Conservation (phyloP, 1,140 invertebrate species). For the Halictus rubicundus region DNA sequence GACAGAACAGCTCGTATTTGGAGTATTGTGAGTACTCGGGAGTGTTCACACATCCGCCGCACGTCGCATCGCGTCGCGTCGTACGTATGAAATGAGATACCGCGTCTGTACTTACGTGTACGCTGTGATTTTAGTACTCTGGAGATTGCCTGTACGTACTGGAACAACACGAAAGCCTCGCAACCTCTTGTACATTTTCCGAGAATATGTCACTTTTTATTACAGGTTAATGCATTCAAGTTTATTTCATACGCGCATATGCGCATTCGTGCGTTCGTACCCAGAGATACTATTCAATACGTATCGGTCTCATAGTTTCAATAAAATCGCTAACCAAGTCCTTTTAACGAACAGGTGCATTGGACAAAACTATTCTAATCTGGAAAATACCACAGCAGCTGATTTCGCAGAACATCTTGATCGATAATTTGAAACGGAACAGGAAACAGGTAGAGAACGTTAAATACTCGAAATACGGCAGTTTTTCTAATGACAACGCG, state of each 20-base stretch:
- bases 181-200: conserved; percentile 82
- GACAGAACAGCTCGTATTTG: conserved; percentile 85
- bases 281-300: not conserved
- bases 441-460: conserved; percentile 66
- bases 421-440: conserved; percentile 71
- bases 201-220: conserved; percentile 79
- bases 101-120: too few relatives aligned
- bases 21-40: conserved; percentile 81
- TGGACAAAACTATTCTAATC: conserved; percentile 82
- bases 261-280: too few relatives aligned
- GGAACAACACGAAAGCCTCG: conserved; percentile 81
- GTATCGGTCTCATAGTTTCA: not conserved
- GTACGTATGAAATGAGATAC: too few relatives aligned
- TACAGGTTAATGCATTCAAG: conserved; percentile 73
- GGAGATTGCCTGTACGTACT: conserved; percentile 82
- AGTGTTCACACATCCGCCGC: too few relatives aligned
- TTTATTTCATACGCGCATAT: not conserved
- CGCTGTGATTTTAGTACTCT: conserved; percentile 71
- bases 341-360: conserved; percentile 68
- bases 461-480: not conserved
- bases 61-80: too few relatives aligned
- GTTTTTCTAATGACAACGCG: not conserved
- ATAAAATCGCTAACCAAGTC: not conserved
- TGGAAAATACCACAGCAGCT: conserved; percentile 82
- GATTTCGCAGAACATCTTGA: conserved; percentile 74